Evolutionary conservation across 2,113 vertebrate genomes (phyloP), one percentile per base, ranked within the genome.

Genomic region (Pelobates fuscus): DNA sequence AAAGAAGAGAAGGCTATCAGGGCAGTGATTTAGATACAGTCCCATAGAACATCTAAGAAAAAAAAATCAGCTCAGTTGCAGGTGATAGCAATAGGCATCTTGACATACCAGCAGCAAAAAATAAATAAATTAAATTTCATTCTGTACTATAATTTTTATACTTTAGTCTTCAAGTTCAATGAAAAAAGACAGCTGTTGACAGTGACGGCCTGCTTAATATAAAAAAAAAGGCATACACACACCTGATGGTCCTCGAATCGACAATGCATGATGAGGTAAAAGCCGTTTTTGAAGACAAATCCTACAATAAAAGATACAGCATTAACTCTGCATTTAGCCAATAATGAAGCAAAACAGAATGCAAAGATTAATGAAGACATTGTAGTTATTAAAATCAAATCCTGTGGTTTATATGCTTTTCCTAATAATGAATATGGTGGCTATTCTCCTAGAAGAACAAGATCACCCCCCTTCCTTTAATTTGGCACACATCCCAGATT

Each of bases 401-500:
- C 92, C 92, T 90, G 87, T 79, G 85, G 89, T 93, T 94, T 89
- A 90, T 93, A 92, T 88, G 90, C 88, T 94, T 93, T 88, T 88
- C 85, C 89, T 93, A 96, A 97, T 96, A 94, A 96, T 84, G 91
- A 94, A 91, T 90, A 91, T 91, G 89, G 87, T 86, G 91, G 88
- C 92, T 91, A 91, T 93, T 92, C 86, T 89, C 93, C 89, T 87
- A 90, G 92, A 94, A 96, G 91, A 94, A 91, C 88, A 83, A 90
- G 89, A 90, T 93, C 95, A 93, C 91, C 92, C 93, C 41, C 20
- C 23, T 43, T 89, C 91, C 91, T 88, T 95, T 95, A 91, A 93
- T 95, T 95, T 99, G 96, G 96, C 96, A 91, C 83, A 80, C 82
- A 74, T 94, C 96, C 96, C 95, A 93, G 95, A 95, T 94, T 90